Evolutionary conservation across 1,140 invertebrate species (phyloP).

Genomic region (Drosophila prosaltans): DNA sequence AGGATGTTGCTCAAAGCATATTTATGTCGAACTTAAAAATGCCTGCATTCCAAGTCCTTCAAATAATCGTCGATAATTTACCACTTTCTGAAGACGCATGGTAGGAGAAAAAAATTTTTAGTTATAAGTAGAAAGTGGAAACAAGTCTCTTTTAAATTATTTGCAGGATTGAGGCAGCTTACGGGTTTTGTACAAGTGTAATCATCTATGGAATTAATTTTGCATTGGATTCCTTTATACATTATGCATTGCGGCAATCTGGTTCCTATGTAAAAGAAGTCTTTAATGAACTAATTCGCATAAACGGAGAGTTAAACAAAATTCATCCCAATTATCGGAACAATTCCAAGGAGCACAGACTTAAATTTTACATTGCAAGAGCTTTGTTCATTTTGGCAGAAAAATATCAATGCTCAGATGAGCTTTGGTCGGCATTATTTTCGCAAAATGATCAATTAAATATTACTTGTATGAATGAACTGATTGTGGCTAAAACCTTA

Average conservation of each 20-base stretch:
- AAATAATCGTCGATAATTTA: slow-evolving; percentile 45
- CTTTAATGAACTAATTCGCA: slow-evolving; percentile 23
- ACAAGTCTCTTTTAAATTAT: neutral
- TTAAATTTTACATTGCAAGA: slow-evolving; percentile 83
- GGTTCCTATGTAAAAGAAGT: neutral
- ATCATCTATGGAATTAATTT: too few species aligned
- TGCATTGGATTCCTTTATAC: neutral
- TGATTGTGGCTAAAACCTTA: slow-evolving; percentile 83
- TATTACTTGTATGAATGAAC: slow-evolving; percentile 86
- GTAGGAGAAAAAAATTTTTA: slow-evolving; percentile 14
- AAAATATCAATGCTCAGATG: slow-evolving; percentile 55
- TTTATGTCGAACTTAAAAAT: neutral
- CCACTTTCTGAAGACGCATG: slow-evolving; percentile 60
- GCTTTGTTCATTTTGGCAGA: slow-evolving; percentile 55
- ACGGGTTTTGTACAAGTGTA: too few species aligned
- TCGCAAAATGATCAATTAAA: slow-evolving; percentile 87
- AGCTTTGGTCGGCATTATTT: slow-evolving; percentile 83
- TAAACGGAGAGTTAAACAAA: slow-evolving; percentile 49
- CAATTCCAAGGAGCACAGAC: slow-evolving; percentile 82
- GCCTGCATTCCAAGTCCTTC: slow-evolving; percentile 4
- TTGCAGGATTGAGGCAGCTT: neutral
- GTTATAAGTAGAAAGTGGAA: too few species aligned
- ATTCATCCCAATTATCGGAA: slow-evolving; percentile 82
- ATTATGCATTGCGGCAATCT: neutral
- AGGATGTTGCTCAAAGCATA: neutral